These are phyloP conservation scores for Oscheius sp. DNA, from an alignment of 2,888 invertebrate genomes.

Conservation along the genomic window DNA sequence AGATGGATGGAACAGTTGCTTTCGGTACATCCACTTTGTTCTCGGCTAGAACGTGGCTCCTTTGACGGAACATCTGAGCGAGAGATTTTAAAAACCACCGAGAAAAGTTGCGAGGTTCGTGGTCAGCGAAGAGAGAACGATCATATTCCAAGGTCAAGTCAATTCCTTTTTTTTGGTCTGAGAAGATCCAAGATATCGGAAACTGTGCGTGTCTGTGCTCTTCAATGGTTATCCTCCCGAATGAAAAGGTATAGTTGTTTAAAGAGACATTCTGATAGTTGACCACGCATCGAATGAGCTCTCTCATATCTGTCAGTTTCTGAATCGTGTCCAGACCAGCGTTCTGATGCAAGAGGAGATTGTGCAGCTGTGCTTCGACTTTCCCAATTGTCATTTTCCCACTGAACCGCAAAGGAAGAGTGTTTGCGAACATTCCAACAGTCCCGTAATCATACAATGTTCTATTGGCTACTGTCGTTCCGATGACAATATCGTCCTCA, in stretches of 20 bases:
- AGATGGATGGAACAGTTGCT: background rate
- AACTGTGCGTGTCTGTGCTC: background rate
- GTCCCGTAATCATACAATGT: slow-evolving; percentile 39
- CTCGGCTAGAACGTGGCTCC: background rate
- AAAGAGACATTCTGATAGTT: slow-evolving; percentile 24
- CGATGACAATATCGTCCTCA: slow-evolving; percentile 42
- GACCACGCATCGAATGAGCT: slow-evolving; percentile 11
- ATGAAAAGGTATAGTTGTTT: background rate
- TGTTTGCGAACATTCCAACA: slow-evolving; percentile 63
- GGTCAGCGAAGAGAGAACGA: background rate
- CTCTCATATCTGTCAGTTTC: background rate
- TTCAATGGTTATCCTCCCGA: background rate
- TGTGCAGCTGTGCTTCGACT: slow-evolving; percentile 2
- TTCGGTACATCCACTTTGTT: background rate
- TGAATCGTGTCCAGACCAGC: slow-evolving; percentile 12
- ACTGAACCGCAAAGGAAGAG: slow-evolving; percentile 44
- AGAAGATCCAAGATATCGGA: slow-evolving; percentile 27
- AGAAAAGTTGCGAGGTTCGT: background rate
- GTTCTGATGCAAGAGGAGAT: slow-evolving; percentile 10
- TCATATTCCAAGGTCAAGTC: slow-evolving; percentile 15
- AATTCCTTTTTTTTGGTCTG: background rate
- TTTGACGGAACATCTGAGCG: too few species aligned
- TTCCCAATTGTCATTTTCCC: background rate
- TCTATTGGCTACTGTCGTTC: slow-evolving; percentile 60
- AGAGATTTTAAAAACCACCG: background rate